phyloP scores from a whole-genome alignment of 2,888 invertebrate genomes.

The Melieria omissa region DNA sequence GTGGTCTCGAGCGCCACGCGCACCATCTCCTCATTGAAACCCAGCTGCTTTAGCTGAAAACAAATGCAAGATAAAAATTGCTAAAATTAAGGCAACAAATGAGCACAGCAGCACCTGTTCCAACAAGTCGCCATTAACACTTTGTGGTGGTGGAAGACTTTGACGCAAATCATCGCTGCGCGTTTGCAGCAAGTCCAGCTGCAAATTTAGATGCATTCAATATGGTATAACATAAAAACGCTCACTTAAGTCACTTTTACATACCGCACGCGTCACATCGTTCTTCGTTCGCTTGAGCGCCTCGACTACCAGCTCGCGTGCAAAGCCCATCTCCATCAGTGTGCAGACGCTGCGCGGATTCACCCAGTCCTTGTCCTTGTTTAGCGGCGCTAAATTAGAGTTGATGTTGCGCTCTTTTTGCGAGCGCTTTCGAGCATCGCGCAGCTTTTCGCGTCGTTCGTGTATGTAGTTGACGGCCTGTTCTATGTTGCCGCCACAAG shows the following conservation, averaged over 20 bases:
- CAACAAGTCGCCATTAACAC: conserved; percentile 49
- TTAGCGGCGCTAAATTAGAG: conserved; percentile 46
- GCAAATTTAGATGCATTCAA: background rate
- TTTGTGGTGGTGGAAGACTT: conserved; percentile 43
- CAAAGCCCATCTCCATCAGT: conserved; percentile 77
- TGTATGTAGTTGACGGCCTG: conserved; percentile 75
- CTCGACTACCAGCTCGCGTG: conserved; percentile 69
- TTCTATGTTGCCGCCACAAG: conserved; percentile 71
- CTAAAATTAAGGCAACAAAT: background rate
- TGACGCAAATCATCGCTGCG: conserved; percentile 49
- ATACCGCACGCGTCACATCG: conserved; percentile 75
- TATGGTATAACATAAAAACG: conserved; percentile 48
- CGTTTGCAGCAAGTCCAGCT: conserved; percentile 61
- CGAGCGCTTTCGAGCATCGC: conserved; percentile 68
- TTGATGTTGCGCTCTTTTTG: conserved; percentile 67
- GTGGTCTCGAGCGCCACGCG: conserved; percentile 70
- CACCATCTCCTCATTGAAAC: conserved; percentile 71
- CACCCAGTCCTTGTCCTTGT: conserved; percentile 55
- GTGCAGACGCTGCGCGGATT: conserved; percentile 66
- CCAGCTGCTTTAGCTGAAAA: conserved; percentile 68
- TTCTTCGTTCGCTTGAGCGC: conserved; percentile 78
- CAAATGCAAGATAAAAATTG: background rate
- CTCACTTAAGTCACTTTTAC: conserved; percentile 50
- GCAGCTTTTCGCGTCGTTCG: conserved; percentile 69
- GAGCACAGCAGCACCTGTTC: conserved; percentile 43